A percentile compares a stretch with the other conserved stretches of the same genome.
Evolutionary conservation across 2,888 invertebrate genomes (phyloP).

Genomic region (Seladonia tumulorum): DNA sequence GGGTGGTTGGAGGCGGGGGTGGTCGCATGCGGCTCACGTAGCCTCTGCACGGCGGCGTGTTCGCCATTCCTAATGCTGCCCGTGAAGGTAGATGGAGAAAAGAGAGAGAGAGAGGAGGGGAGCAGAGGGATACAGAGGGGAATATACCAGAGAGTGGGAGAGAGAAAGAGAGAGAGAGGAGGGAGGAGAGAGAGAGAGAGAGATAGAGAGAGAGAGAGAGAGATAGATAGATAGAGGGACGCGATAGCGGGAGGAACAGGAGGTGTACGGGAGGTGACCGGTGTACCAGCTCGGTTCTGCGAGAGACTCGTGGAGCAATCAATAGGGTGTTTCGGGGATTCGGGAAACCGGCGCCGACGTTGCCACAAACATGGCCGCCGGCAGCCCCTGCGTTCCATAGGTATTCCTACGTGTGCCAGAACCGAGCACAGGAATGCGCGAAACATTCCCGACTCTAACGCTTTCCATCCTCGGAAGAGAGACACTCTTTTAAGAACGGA

Average conservation of each 20-base stretch:
- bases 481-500: neutral
- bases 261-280: constrained; percentile 75
- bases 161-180: constrained; percentile 45
- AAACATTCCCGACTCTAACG: neutral
- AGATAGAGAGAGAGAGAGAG: constrained; percentile 32
- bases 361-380: constrained; percentile 85
- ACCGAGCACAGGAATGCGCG: constrained; percentile 17
- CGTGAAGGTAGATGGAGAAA: constrained; percentile 76
- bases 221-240: constrained; percentile 49
- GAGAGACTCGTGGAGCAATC: constrained; percentile 84
- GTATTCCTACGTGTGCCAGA: constrained; percentile 14
- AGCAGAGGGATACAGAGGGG: constrained; percentile 6
- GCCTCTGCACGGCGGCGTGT: constrained; percentile 87
- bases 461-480: neutral
- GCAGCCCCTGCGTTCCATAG: constrained; percentile 57
- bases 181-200: constrained; percentile 20
- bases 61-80: constrained; percentile 87
- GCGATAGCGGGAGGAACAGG: constrained; percentile 59
- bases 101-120: constrained; percentile 52
- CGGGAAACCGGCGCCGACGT: constrained; percentile 81
- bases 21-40: constrained; percentile 87
- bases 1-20: constrained; percentile 79
- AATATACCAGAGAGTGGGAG: constrained; percentile 51
- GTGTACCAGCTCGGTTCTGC: constrained; percentile 76
- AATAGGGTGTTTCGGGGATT: constrained; percentile 86